These are phyloP conservation scores for Percina caprodes DNA, from an alignment of 2,113 vertebrate genomes.

Conservation along the genomic window DNA sequence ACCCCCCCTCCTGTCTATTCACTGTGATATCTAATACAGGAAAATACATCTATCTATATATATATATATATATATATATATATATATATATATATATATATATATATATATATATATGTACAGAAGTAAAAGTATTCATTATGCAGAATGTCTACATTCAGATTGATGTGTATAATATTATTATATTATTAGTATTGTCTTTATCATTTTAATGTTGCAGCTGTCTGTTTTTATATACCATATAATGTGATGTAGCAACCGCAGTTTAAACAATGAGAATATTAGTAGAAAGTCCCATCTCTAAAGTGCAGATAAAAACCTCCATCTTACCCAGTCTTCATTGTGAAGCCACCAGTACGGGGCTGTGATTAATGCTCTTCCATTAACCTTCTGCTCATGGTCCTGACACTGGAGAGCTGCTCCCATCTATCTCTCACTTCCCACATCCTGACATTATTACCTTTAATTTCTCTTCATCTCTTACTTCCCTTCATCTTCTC, in stretches of 20 bases:
- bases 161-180: too few species aligned
- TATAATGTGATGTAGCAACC: background rate
- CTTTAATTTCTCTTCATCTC: slow-evolving; percentile 8
- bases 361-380: slow-evolving; percentile 61
- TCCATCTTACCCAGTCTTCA: background rate
- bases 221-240: background rate
- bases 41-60: too few species aligned
- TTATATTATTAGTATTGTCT: background rate
- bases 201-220: background rate
- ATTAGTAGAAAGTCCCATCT: background rate
- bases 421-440: slow-evolving; percentile 57
- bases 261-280: background rate
- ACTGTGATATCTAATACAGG: too few species aligned
- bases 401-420: slow-evolving; percentile 56
- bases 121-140: too few species aligned
- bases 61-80: too few species aligned
- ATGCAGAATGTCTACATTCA: too few species aligned
- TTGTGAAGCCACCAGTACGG: slow-evolving; percentile 2
- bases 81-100: too few species aligned
- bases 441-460: slow-evolving; percentile 53
- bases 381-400: slow-evolving; percentile 68
- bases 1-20: too few species aligned
- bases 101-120: too few species aligned
- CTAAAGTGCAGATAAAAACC: background rate
- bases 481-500: slow-evolving; percentile 2